A percentile compares a stretch with the other conserved stretches of the same genome.
These are phyloP conservation scores for Noctua janthina DNA, from an alignment of 2,888 invertebrate species.

Conservation along the genomic window DNA sequence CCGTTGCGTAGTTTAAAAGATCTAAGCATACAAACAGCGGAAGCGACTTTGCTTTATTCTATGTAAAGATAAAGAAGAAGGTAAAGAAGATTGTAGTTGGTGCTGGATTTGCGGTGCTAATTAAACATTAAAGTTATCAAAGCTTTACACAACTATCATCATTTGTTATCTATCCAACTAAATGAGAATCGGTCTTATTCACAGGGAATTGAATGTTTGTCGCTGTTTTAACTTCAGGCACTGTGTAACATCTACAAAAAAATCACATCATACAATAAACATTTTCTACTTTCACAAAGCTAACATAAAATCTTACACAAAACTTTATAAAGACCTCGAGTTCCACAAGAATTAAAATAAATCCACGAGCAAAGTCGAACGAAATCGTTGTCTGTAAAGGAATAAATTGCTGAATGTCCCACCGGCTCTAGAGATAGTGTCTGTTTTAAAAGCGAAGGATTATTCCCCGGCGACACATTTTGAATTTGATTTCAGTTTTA, in stretches of 20 bases:
- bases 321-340: neutral
- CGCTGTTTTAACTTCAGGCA: neutral
- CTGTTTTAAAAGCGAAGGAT: constrained; percentile 69
- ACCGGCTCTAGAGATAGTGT: constrained; percentile 62
- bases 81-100: neutral
- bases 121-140: neutral
- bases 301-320: too few species aligned
- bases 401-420: constrained; percentile 66
- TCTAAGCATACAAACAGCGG: too few species aligned
- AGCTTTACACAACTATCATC: neutral
- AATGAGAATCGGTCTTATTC: neutral
- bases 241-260: neutral
- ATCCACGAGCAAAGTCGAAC: constrained; percentile 40
- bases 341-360: constrained; percentile 32
- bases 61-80: too few species aligned
- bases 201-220: neutral
- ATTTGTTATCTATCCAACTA: neutral
- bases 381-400: constrained; percentile 54
- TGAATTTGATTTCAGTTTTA: constrained; percentile 67
- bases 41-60: too few species aligned
- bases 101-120: constrained; percentile 22
- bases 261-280: neutral
- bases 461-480: constrained; percentile 66
- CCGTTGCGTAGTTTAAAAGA: too few species aligned
- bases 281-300: neutral